These are phyloP conservation scores for Ranitomeya variabilis DNA, from an alignment of 2,113 vertebrate species.

Conservation along the genomic window DNA sequence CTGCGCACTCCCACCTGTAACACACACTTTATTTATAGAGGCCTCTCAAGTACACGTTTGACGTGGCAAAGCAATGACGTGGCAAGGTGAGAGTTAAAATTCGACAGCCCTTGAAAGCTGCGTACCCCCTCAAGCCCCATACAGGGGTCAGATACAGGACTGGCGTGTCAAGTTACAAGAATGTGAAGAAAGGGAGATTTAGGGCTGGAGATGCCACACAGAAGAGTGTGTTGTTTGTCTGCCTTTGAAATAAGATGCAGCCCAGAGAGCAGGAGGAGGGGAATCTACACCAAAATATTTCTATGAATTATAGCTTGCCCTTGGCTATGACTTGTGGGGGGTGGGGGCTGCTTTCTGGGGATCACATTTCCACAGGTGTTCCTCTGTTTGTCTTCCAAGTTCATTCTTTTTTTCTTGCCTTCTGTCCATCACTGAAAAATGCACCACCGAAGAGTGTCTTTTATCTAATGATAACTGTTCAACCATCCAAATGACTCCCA, in stretches of 20 bases:
- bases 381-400: slow-evolving; percentile 78
- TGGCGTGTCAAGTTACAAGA: slow-evolving; percentile 71
- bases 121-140: slow-evolving; percentile 57
- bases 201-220: slow-evolving; percentile 72
- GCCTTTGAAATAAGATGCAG: slow-evolving; percentile 78
- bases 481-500: slow-evolving; percentile 35
- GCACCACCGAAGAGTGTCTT: slow-evolving; percentile 24
- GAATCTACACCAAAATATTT: slow-evolving; percentile 64
- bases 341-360: slow-evolving; percentile 60
- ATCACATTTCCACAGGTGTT: slow-evolving; percentile 82
- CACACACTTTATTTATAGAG: background rate
- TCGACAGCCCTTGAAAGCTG: slow-evolving; percentile 4
- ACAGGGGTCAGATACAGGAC: slow-evolving; percentile 70
- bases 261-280: slow-evolving; percentile 59
- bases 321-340: slow-evolving; percentile 65
- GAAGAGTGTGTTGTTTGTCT: slow-evolving; percentile 75
- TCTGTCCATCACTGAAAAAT: slow-evolving; percentile 64
- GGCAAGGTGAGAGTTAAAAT: slow-evolving; percentile 53
- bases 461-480: slow-evolving; percentile 53
- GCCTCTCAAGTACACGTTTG: background rate
- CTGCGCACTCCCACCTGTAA: background rate
- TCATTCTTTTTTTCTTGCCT: slow-evolving; percentile 79
- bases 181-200: slow-evolving; percentile 81
- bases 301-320: slow-evolving; percentile 69
- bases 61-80: slow-evolving; percentile 38